Evolutionary conservation across 2,888 invertebrate genomes (phyloP).

Genomic region (Ametastegia equiseti): DNA sequence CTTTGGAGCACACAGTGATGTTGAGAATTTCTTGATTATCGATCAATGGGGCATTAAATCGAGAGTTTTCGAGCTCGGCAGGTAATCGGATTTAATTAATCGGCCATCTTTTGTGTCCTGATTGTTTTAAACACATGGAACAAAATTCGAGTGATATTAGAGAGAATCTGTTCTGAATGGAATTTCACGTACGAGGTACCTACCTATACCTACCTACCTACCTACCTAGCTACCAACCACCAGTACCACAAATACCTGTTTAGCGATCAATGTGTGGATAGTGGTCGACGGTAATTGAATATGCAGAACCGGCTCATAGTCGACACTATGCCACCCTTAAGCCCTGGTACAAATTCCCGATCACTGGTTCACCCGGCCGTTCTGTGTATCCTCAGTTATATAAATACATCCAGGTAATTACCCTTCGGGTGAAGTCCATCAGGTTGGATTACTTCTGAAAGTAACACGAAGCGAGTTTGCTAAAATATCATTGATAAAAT

Average conservation of each 20-base stretch:
- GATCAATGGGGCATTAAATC: neutral
- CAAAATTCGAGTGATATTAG: conserved; percentile 17
- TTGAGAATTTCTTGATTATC: conserved; percentile 19
- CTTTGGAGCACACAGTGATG: neutral
- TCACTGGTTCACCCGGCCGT: neutral
- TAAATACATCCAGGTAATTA: neutral
- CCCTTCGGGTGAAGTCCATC: too few species aligned
- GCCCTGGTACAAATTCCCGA: neutral
- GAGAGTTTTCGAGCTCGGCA: conserved; percentile 1
- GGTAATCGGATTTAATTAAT: conserved; percentile 19
- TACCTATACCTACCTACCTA: neutral
- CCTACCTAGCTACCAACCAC: neutral
- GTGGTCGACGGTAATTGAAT: conserved; percentile 26
- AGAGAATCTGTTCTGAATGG: neutral
- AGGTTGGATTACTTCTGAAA: too few species aligned
- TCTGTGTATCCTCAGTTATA: neutral
- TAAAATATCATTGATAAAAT: too few species aligned
- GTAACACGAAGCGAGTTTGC: too few species aligned
- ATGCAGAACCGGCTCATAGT: conserved; percentile 7
- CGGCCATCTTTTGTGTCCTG: conserved; percentile 27
- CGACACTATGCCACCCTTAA: neutral
- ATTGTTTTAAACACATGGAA: conserved; percentile 17
- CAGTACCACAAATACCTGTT: conserved; percentile 32
- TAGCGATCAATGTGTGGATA: conserved; percentile 32
- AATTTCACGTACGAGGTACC: conserved; percentile 1